A percentile compares a stretch with the other conserved stretches of the same genome.
Evolutionary conservation across 1,140 invertebrate genomes (phyloP).

Genomic region (Lucilia cuprina): DNA sequence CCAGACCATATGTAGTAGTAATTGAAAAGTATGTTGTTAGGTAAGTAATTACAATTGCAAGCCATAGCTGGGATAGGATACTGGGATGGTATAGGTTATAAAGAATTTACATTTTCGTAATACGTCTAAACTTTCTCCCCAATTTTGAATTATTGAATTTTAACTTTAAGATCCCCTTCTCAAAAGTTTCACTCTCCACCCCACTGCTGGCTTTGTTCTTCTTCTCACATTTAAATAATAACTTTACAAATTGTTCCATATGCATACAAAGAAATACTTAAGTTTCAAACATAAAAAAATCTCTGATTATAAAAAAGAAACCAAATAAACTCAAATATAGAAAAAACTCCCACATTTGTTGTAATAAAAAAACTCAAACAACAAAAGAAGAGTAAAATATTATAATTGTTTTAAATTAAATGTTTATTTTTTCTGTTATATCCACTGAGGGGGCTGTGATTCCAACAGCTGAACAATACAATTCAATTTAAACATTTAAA

Average conservation of each 20-base stretch:
- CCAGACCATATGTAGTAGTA: too few species aligned
- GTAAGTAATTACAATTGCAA: too few species aligned
- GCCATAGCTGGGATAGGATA: too few species aligned
- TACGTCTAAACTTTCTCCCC: too few species aligned
- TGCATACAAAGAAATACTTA: not conserved
- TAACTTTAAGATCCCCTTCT: not conserved
- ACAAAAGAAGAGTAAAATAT: not conserved
- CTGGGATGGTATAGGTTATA: too few species aligned
- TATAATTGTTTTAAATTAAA: conserved; percentile 4
- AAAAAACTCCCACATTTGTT: not conserved
- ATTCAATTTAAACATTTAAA: too few species aligned
- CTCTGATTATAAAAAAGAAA: not conserved
- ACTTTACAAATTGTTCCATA: not conserved
- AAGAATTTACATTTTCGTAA: too few species aligned
- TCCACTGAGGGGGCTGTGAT: not conserved
- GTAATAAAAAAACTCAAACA: not conserved
- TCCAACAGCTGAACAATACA: not conserved
- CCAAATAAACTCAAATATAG: not conserved
- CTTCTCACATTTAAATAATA: not conserved
- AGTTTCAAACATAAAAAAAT: not conserved
- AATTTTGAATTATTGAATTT: too few species aligned
- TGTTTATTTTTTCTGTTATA: not conserved
- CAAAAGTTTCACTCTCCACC: not conserved
- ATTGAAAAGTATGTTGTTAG: too few species aligned
- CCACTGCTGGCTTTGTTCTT: not conserved